Base-by-base conservation (phyloP, 2,888 invertebrate genomes). In the Scaeva pyrastri region DNA sequence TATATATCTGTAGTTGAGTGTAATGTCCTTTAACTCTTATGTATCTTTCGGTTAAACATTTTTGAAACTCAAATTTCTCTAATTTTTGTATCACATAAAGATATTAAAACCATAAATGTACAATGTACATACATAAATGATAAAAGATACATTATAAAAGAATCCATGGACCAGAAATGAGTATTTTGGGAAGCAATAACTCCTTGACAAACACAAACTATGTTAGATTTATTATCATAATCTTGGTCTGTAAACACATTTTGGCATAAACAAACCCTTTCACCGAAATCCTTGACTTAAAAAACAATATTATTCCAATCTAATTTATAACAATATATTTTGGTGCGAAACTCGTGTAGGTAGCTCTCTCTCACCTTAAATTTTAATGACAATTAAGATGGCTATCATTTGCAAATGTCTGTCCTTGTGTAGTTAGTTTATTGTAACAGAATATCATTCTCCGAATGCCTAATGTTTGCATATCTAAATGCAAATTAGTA, bases 401-500 rank as follows among this genome's bases (percentile, higher is more conserved):
- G 75, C 71, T 75, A 84, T 79, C 79, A 60, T 26, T 68, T 68
- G 52, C 52, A 68, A 66, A 66, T 66, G 48, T 39, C 48, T 50
- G 19, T 62, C n/a, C n/a, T n/a, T n/a, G 3, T 31, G 31, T 66
- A 14, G 26, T 55, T 21, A 14, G 39, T 31, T 31, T 12, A 43
- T 14, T 45, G 45, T 66, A 48, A 52, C 39, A 41, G 43, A 81
- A 82, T 72, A 58, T 66, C 74, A n/a, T 1, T 62, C 26, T 58
- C 31, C 31, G 8, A 19, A 41, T 62, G 56, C 48, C 71, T 16
- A 4, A 50, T 48, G 39, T 64, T 62, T 50, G 43, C 68, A 73
- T 66, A 84, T 80, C 75, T 80, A 84, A 84, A 84, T 84, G 84
- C 84, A 80, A 84, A 84, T 84, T 84, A 79, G 75, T 71, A 31